Evolutionary conservation across 2,113 vertebrate species (phyloP).

Genomic region (Hippocampus zosterae): DNA sequence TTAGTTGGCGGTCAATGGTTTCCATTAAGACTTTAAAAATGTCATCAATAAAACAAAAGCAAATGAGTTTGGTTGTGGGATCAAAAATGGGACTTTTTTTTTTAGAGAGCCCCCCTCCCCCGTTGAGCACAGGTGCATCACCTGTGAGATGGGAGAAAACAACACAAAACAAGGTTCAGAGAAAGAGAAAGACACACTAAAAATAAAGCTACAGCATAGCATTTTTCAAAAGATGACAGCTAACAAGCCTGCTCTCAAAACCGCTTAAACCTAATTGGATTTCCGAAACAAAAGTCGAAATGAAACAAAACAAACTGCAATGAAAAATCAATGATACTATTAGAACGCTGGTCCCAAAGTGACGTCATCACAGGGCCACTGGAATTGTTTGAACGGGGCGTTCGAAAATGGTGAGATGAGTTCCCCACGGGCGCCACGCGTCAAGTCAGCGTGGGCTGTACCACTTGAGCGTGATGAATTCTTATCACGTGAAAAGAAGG

Average conservation of each 20-base stretch:
- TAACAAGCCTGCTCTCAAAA: no score
- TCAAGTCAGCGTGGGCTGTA: slow-evolving; percentile 50
- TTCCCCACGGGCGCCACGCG: slow-evolving; percentile 32
- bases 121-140: slow-evolving; percentile 54
- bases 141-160: slow-evolving; percentile 6
- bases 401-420: slow-evolving; percentile 39
- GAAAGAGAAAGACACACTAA: no score
- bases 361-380: slow-evolving; percentile 55
- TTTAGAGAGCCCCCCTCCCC: slow-evolving; percentile 6
- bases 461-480: slow-evolving; percentile 58
- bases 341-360: slow-evolving; percentile 24
- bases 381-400: slow-evolving; percentile 31
- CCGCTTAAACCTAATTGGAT: no score
- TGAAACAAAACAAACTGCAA: neutral
- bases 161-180: no score
- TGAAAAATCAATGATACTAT: no score
- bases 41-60: slow-evolving; percentile 32
- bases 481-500: slow-evolving; percentile 62
- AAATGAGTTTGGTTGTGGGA: neutral
- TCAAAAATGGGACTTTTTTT: neutral
- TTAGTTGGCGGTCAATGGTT: slow-evolving; percentile 56
- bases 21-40: slow-evolving; percentile 38
- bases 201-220: no score
- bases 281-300: no score
- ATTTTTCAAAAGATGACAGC: no score